A percentile compares a stretch with the other conserved stretches of the same genome.
Conservation (phyloP, 2,888 invertebrate genomes). For the Pteria penguin region DNA sequence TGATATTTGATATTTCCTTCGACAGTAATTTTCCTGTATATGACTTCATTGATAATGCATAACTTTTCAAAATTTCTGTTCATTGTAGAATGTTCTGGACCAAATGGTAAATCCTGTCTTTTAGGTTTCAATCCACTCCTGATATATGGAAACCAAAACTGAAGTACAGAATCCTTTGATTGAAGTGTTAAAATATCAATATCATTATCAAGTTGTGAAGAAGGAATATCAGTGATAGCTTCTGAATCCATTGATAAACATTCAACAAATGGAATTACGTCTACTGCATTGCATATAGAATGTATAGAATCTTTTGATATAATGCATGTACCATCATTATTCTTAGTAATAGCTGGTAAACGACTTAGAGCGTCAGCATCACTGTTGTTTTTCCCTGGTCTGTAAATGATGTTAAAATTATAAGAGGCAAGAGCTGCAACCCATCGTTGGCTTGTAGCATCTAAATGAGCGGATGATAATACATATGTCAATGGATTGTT, state of each 20-base stretch:
- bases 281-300: slow-evolving; percentile 5
- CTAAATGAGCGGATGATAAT: slow-evolving; percentile 44
- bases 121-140: slow-evolving; percentile 1
- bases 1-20: slow-evolving; percentile 10
- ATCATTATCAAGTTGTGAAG: background rate
- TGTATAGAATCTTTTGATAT: slow-evolving; percentile 18
- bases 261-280: background rate
- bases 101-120: background rate
- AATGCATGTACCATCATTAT: background rate
- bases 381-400: slow-evolving; percentile 43
- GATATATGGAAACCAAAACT: background rate
- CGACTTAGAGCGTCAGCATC: slow-evolving; percentile 57
- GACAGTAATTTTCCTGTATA: slow-evolving; percentile 16
- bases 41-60: slow-evolving; percentile 7
- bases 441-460: slow-evolving; percentile 52
- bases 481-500: slow-evolving; percentile 53
- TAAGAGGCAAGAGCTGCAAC: slow-evolving; percentile 39
- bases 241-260: background rate
- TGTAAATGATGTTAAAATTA: slow-evolving; percentile 48
- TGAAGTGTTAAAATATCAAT: slow-evolving; percentile 15
- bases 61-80: slow-evolving; percentile 23
- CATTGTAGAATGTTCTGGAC: background rate
- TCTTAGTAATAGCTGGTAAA: slow-evolving; percentile 1
- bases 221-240: background rate
- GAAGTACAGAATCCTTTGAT: slow-evolving; percentile 16